These are phyloP conservation scores for Ctenodactylus gundi DNA, from an alignment of 2,113 vertebrate species.

Conservation along the genomic window DNA sequence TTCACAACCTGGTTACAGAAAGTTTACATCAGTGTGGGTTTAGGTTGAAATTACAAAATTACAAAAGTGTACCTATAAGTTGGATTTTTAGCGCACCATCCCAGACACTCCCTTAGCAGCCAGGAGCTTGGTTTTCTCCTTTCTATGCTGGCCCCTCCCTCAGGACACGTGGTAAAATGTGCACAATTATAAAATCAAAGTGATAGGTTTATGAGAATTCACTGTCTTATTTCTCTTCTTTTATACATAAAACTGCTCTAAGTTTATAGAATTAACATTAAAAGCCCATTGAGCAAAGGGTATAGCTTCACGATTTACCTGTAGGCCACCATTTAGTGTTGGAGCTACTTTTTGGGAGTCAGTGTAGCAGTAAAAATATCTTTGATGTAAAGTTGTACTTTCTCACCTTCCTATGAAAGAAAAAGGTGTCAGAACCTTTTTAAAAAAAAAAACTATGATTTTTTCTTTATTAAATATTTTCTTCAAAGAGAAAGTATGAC, in stretches of 20 bases:
- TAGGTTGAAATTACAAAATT: no score
- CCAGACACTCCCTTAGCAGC: no score
- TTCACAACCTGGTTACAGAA: no score
- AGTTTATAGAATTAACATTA: neutral
- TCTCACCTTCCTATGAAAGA: neutral
- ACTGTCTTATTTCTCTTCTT: neutral
- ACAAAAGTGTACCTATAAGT: no score
- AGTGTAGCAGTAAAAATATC: neutral
- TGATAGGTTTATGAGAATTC: neutral
- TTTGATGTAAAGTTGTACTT: neutral
- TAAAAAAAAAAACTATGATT: neutral
- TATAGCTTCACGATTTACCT: neutral
- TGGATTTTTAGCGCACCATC: no score
- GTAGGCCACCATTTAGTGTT: neutral
- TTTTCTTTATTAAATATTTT: no score
- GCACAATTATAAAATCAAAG: neutral
- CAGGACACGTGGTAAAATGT: neutral
- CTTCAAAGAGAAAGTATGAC: slow-evolving; percentile 22
- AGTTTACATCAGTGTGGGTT: no score
- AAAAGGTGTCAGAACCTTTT: neutral
- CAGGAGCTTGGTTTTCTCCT: neutral
- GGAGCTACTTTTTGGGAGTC: neutral
- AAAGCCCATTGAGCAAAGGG: neutral
- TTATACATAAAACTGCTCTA: neutral
- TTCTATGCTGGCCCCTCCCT: neutral